phyloP scores from a whole-genome alignment of 2,113 vertebrate species.

The Enhydra lutris region DNA sequence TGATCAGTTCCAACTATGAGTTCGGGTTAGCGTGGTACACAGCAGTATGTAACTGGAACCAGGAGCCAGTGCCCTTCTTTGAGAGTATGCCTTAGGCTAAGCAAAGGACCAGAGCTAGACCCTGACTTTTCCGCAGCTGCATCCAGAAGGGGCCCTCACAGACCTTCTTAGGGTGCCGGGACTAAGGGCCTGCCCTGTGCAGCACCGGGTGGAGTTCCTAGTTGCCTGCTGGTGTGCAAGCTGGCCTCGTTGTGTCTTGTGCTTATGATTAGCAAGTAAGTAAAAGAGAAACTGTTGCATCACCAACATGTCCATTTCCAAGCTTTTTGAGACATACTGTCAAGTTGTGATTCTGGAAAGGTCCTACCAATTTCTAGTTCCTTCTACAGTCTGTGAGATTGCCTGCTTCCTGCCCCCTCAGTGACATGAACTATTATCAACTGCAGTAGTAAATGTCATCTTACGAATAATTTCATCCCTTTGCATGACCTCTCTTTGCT shows the following conservation, averaged over 20 bases:
- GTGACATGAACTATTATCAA: not conserved
- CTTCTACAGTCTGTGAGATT: not conserved
- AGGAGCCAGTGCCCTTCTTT: not conserved
- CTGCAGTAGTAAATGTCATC: not conserved
- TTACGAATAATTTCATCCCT: not conserved
- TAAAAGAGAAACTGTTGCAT: not conserved
- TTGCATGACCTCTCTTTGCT: not conserved
- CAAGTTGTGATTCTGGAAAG: not conserved
- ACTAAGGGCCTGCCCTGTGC: not conserved
- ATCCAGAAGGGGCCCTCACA: not conserved
- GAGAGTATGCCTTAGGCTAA: not conserved
- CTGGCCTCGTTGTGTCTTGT: not conserved
- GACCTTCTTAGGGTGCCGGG: too few species aligned
- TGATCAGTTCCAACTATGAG: not conserved
- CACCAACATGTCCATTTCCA: not conserved
- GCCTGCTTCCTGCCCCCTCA: not conserved
- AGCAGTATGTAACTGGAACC: not conserved
- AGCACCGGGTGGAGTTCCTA: not conserved
- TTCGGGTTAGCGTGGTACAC: not conserved
- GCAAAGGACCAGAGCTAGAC: not conserved
- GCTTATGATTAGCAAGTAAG: not conserved
- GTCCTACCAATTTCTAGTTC: not conserved
- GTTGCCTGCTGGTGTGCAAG: not conserved
- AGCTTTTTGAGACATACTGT: not conserved
- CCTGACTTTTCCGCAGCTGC: not conserved